Conservation (phyloP, 1,140 invertebrate species). For the Sitobion miscanthi region DNA sequence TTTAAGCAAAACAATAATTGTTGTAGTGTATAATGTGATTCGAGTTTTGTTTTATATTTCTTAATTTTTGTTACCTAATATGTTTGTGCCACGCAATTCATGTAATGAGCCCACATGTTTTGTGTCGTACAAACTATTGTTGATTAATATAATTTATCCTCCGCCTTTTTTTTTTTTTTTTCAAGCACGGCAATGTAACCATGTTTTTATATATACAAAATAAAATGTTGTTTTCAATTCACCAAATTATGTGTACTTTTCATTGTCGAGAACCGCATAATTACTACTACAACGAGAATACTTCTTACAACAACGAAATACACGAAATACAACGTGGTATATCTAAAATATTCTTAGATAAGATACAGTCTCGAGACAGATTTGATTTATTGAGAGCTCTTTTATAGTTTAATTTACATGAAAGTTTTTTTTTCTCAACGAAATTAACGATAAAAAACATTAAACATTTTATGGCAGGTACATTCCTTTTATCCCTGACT, state of each 20-base stretch:
- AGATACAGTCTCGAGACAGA: background rate
- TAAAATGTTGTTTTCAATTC: constrained; percentile 51
- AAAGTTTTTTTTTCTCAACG: background rate
- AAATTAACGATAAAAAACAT: background rate
- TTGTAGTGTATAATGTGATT: background rate
- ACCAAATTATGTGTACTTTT: constrained; percentile 36
- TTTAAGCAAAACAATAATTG: background rate
- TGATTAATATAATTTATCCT: constrained; percentile 36
- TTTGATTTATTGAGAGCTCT: background rate
- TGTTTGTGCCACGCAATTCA: constrained; percentile 55
- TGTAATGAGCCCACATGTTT: constrained; percentile 53
- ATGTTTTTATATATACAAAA: constrained; percentile 22
- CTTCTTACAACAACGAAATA: background rate
- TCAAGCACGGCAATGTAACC: constrained; percentile 46
- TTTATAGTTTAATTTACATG: background rate
- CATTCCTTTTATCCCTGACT: background rate
- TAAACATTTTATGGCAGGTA: background rate
- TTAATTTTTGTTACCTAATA: background rate
- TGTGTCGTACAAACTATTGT: constrained; percentile 49
- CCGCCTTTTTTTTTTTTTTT: constrained; percentile 30
- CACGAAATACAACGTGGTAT: background rate
- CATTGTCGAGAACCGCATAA: background rate
- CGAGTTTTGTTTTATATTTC: constrained; percentile 3
- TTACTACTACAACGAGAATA: background rate
- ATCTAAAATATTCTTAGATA: background rate